Conservation (phyloP, 1,140 invertebrate species). For the Drosophila gunungcola region DNA sequence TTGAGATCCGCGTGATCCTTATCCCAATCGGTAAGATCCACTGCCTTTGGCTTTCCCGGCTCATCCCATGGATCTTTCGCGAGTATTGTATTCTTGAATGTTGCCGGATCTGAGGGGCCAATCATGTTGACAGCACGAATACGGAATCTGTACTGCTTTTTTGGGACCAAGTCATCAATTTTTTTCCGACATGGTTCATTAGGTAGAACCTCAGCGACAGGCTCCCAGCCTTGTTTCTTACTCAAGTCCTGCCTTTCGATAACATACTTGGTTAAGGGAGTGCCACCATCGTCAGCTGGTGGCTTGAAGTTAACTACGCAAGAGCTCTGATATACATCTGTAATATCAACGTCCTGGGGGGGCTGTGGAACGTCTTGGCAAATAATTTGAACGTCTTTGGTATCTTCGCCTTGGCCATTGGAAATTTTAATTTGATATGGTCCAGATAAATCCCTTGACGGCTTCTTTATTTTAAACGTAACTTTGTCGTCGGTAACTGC, state of each 20-base stretch:
- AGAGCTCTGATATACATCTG: conserved; percentile 95
- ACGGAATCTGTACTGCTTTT: conserved; percentile 97
- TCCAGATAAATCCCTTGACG: conserved; percentile 91
- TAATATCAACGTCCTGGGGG: conserved; percentile 95
- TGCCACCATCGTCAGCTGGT: conserved; percentile 96
- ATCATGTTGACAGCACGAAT: conserved; percentile 97
- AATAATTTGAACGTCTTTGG: conserved; percentile 92
- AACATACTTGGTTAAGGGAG: conserved; percentile 95
- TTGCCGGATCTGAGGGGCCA: conserved; percentile 94
- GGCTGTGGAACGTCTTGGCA: conserved; percentile 96
- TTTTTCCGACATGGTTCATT: conserved; percentile 91
- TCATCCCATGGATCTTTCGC: conserved; percentile 99
- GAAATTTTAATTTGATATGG: conserved; percentile 94
- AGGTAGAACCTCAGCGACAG: conserved; percentile 90
- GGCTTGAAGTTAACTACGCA: conserved; percentile 96
- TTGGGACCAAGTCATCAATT: conserved; percentile 93
- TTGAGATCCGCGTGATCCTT: conserved; percentile 97
- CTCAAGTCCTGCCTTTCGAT: conserved; percentile 97
- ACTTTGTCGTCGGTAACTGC: conserved; percentile 95
- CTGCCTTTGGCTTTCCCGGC: conserved; percentile 95
- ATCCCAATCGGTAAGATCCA: conserved; percentile 98
- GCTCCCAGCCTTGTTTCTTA: conserved; percentile 94
- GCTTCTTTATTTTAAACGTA: conserved; percentile 95
- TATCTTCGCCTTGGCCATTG: conserved; percentile 95
- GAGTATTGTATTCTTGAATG: conserved; percentile 93